Conservation (phyloP, 2,888 invertebrate species). For the Alsophila aescularia region DNA sequence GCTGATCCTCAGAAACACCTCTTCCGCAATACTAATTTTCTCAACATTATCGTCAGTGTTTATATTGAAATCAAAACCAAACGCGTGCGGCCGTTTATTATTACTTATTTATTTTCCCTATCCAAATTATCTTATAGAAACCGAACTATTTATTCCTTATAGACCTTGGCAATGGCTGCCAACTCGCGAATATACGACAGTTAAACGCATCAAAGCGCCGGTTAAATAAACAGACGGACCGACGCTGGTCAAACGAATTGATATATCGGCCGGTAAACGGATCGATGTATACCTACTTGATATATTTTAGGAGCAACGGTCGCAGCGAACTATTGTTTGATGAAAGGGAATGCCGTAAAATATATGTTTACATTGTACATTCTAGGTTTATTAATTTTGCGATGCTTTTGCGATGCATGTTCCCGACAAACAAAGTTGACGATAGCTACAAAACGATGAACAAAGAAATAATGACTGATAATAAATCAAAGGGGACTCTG, state of each 20-base stretch:
- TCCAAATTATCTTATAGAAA: background rate
- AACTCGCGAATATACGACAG: constrained; percentile 27
- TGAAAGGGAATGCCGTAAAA: background rate
- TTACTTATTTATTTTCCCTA: constrained; percentile 16
- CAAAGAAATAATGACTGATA: background rate
- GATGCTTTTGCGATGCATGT: background rate
- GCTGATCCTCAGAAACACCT: too few relatives aligned
- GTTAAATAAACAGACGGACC: constrained; percentile 39
- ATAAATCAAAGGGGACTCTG: too few relatives aligned
- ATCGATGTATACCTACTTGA: constrained; percentile 28
- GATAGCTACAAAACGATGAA: background rate
- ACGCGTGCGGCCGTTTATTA: constrained; percentile 2
- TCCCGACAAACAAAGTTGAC: background rate
- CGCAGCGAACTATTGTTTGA: background rate
- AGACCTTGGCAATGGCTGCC: constrained; percentile 41
- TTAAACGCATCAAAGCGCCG: constrained; percentile 31
- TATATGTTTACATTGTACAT: too few relatives aligned
- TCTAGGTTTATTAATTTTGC: too few relatives aligned
- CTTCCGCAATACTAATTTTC: background rate
- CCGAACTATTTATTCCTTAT: background rate
- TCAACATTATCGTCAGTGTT: background rate
- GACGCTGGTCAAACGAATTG: constrained; percentile 26
- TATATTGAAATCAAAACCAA: constrained; percentile 3
- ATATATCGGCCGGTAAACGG: constrained; percentile 17
- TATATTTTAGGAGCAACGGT: constrained; percentile 11